These are phyloP conservation scores for Rhincodon typus DNA, from an alignment of 2,797 vertebrate species.

Conservation along the genomic window DNA sequence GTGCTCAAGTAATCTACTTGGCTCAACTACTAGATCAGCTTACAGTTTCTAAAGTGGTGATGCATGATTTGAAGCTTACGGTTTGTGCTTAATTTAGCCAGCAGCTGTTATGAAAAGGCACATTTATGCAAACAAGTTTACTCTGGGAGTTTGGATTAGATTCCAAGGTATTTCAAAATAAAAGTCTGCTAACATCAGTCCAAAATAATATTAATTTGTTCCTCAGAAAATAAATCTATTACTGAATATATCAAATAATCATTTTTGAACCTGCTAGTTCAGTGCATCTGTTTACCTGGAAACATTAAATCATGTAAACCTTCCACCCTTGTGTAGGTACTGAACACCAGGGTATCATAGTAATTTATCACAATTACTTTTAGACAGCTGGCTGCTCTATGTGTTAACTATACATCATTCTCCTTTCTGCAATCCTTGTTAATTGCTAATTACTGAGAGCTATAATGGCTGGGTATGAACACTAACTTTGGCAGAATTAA, in stretches of 20 bases:
- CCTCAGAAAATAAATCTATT: neutral
- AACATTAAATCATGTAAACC: neutral
- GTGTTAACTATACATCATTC: neutral
- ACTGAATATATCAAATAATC: neutral
- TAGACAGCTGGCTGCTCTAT: neutral
- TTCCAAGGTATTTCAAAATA: neutral
- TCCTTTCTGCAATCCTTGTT: neutral
- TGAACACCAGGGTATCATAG: neutral
- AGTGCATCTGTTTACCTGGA: neutral
- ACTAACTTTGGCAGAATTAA: neutral
- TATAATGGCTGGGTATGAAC: neutral
- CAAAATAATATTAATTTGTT: neutral
- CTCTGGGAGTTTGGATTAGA: conserved; percentile 38
- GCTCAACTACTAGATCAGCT: conserved; percentile 29
- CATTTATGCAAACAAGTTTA: conserved; percentile 42
- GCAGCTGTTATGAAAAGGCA: conserved; percentile 43
- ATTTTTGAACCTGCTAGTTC: neutral
- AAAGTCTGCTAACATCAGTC: neutral
- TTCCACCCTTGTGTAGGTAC: neutral
- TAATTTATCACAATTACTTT: neutral
- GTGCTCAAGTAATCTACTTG: conserved; percentile 4
- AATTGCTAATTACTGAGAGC: neutral
- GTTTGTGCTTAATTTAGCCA: conserved; percentile 39
- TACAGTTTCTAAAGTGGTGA: conserved; percentile 39
- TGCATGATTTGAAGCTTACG: conserved; percentile 37